These are phyloP conservation scores for Exocentrus adspersus DNA, from an alignment of 2,888 invertebrate species.

Conservation along the genomic window DNA sequence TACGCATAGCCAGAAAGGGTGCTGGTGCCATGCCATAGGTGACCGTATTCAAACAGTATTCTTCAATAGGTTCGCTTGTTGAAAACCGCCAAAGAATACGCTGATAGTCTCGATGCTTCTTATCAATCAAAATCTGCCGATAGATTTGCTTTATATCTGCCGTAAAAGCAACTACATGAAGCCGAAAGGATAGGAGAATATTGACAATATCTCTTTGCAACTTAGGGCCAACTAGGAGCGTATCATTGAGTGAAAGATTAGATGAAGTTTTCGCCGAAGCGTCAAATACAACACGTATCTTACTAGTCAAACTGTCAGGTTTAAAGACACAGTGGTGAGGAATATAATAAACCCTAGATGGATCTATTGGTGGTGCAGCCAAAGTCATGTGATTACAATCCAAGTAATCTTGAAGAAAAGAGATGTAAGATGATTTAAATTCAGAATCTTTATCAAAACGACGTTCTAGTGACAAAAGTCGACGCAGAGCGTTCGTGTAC, in stretches of 20 bases:
- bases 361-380: no score
- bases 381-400: no score
- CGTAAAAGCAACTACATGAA: not conserved
- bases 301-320: no score
- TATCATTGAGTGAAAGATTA: not conserved
- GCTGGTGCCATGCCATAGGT: not conserved
- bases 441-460: no score
- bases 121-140: not conserved
- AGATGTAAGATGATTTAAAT: no score
- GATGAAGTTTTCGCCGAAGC: not conserved
- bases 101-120: not conserved
- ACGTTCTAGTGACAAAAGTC: no score
- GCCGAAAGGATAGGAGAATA: not conserved
- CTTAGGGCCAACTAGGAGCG: not conserved
- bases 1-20: not conserved
- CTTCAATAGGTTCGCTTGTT: not conserved
- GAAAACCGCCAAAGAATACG: not conserved
- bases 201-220: not conserved
- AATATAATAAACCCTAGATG: no score
- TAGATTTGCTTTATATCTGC: conserved; percentile 11
- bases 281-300: no score
- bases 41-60: not conserved
- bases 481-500: no score
- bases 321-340: no score
- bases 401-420: no score